Evolutionary conservation across 2,888 invertebrate genomes (phyloP), one percentile per base, ranked within the genome.

Genomic region (Tetragnatha montana): DNA sequence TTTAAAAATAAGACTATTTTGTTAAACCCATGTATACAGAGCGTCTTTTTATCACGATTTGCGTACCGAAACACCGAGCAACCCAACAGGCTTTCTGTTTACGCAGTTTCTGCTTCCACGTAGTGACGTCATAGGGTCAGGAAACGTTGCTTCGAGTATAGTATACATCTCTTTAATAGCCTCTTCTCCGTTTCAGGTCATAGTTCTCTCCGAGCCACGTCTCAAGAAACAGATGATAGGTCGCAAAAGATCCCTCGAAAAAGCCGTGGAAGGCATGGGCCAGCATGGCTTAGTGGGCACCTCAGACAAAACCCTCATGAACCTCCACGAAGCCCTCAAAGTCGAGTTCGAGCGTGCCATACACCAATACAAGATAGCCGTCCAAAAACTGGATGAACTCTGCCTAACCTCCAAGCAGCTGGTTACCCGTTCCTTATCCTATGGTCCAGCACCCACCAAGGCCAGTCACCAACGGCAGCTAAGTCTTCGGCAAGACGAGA

Each of bases 381-480:
- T 98, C 91, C 97, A 97, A 93, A 97, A 97, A 93, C 94, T 98
- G 92, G 97, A 98, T 91, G 94, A 94, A 82, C 92, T 94, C 80
- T 93, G 93, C 70, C 91, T 94, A 73, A 92, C 93, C 0, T 92
- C 93, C 14, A 93, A 93, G 81, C 87, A 91, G 51, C 76, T 92
- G 2, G 92, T 92, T 10, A 91, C 91, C 8, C 92, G 93, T 73
- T 93, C 93, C 7, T 92, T 94, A 8, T 93, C 93, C 22, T 96
- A 95, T 89, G 94, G 94, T 0, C 93, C 94, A 92, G 96, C 96
- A 91, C 97, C 97, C 35, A 96, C 97, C 0, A 96, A 96, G 69
- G 96, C 97, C 0, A 97, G 97, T 73, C 98, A 98, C 94, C 98
- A 98, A 94, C 95, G 98, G 47, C 95, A 98, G 78, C 94, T 98